Conservation (phyloP, 53 echinoderm and acorn worm species). For the Glandiceps talaboti region DNA sequence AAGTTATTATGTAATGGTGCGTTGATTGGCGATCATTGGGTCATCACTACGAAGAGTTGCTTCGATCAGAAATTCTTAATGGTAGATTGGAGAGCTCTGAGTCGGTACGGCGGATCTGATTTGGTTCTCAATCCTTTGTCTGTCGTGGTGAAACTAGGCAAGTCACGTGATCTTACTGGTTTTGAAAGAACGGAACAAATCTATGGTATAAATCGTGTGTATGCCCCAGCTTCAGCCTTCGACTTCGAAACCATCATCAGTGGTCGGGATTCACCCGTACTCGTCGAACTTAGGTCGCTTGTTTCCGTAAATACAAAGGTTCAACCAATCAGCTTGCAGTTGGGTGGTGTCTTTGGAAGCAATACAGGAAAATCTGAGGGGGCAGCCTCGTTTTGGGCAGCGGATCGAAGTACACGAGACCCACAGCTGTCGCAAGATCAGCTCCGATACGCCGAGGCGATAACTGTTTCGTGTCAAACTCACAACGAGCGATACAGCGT, state of each 20-base stretch:
- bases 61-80: conserved; percentile 6
- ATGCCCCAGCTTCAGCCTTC: conserved; percentile 4
- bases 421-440: neutral
- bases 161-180: conserved; percentile 7
- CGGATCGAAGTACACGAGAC: neutral
- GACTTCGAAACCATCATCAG: neutral
- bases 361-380: neutral
- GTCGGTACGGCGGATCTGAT: neutral
- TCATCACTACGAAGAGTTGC: conserved; percentile 25
- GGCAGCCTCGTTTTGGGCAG: neutral
- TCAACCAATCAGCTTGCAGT: neutral
- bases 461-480: neutral
- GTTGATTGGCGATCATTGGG: conserved; percentile 37
- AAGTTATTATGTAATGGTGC: conserved; percentile 42
- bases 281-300: neutral
- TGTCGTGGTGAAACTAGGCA: conserved; percentile 26
- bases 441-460: neutral
- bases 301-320: neutral
- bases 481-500: neutral
- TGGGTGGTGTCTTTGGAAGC: neutral
- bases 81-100: neutral
- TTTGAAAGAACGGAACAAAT: conserved; percentile 21
- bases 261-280: neutral
- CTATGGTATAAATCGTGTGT: conserved; percentile 14
- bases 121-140: conserved; percentile 15